Conservation (phyloP, 2,888 invertebrate species). For the Desoria tigrina region DNA sequence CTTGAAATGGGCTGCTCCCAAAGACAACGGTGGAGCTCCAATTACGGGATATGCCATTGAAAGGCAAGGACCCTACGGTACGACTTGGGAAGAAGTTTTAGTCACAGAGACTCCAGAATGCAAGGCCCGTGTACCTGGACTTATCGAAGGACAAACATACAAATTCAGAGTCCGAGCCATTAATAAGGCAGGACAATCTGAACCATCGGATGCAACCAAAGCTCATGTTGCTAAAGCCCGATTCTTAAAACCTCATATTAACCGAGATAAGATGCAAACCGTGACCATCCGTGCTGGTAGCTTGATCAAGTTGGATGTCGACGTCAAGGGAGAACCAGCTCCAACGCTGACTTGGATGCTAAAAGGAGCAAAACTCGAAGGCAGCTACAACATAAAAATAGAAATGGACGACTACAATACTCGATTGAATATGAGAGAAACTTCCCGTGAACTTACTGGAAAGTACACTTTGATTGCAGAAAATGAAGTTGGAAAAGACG, state of each 20-base stretch:
- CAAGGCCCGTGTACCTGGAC: conserved; percentile 78
- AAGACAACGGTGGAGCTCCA: conserved; percentile 74
- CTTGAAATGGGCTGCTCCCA: conserved; percentile 78
- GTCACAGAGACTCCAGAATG: conserved; percentile 73
- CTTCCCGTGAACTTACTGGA: conserved; percentile 82
- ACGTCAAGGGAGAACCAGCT: conserved; percentile 94
- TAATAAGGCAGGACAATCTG: conserved; percentile 91
- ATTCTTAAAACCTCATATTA: conserved; percentile 89
- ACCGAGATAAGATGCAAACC: conserved; percentile 86
- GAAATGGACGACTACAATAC: conserved; percentile 91
- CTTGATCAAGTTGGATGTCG: conserved; percentile 85
- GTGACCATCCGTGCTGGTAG: conserved; percentile 88
- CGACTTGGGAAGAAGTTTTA: conserved; percentile 78
- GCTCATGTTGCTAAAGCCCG: conserved; percentile 84
- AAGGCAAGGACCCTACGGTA: conserved; percentile 78
- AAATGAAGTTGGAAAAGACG: conserved; percentile 90
- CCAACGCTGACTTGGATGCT: conserved; percentile 84
- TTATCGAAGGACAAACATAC: conserved; percentile 87
- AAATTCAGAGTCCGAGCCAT: conserved; percentile 93
- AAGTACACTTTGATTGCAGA: conserved; percentile 87
- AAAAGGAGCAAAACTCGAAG: conserved; percentile 68
- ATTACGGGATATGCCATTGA: conserved; percentile 86
- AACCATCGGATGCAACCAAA: conserved; percentile 84
- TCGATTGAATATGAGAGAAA: conserved; percentile 75
- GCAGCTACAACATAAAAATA: conserved; percentile 70